phyloP scores from a whole-genome alignment of 2,888 invertebrate species.

The Andrena praecox region DNA sequence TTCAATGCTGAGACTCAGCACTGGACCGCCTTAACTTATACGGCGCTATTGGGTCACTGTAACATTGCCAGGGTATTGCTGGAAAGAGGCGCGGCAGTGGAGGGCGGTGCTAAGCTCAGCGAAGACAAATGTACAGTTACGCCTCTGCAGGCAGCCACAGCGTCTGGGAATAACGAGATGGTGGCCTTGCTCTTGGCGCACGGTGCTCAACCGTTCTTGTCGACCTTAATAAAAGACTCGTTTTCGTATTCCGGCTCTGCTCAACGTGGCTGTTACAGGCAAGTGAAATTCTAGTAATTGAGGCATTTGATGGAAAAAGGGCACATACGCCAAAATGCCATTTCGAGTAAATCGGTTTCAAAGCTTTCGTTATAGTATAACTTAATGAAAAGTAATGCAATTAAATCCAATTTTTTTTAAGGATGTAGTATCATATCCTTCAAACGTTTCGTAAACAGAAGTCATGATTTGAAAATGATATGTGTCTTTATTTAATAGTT shows the following conservation, averaged over 20 bases:
- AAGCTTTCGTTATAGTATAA: too few species aligned
- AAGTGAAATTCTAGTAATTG: conserved; percentile 43
- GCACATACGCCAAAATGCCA: too few species aligned
- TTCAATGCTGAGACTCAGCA: conserved; percentile 89
- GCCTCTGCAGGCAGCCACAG: conserved; percentile 94
- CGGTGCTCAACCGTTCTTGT: conserved; percentile 95
- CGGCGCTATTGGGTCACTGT: conserved; percentile 88
- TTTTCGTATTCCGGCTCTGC: conserved; percentile 94
- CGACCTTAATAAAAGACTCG: conserved; percentile 93
- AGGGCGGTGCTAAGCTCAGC: conserved; percentile 93
- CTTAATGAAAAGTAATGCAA: too few species aligned
- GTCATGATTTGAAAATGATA: too few species aligned
- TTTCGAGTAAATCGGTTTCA: too few species aligned
- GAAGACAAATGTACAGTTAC: conserved; percentile 95
- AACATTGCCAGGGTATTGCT: conserved; percentile 88
- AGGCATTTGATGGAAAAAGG: too few species aligned
- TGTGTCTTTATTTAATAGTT: too few species aligned
- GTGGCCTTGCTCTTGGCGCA: conserved; percentile 92
- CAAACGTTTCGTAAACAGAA: too few species aligned
- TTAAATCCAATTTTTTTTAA: too few species aligned
- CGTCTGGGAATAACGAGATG: conserved; percentile 92
- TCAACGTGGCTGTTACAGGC: conserved; percentile 94
- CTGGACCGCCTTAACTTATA: conserved; percentile 96
- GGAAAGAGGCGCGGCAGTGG: conserved; percentile 93
- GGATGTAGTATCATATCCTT: too few species aligned